A percentile compares a stretch with the other conserved stretches of the same genome.
phyloP scores from a whole-genome alignment of 2,797 vertebrate species.

The Notolepis coatsorum region DNA sequence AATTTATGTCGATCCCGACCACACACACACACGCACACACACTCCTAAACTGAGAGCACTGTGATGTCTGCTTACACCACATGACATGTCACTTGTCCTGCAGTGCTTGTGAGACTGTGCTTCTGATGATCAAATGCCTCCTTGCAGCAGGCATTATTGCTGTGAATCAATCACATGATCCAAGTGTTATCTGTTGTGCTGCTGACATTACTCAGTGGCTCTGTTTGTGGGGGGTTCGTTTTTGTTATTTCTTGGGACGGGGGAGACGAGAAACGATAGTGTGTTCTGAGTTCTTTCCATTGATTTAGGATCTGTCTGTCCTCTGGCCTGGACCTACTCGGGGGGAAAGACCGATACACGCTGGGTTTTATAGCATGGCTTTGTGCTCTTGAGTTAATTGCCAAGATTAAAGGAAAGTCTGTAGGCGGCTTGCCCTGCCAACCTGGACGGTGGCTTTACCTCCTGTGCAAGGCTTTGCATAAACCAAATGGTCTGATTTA shows the following conservation, averaged over 20 bases:
- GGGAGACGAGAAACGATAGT: too few relatives aligned
- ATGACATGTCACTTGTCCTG: neutral
- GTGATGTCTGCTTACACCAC: neutral
- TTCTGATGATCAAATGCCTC: neutral
- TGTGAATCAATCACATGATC: neutral
- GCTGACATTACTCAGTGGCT: too few relatives aligned
- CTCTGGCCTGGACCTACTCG: constrained; percentile 12
- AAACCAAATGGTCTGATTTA: constrained; percentile 55
- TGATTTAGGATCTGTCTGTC: too few relatives aligned
- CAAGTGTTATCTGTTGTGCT: neutral
- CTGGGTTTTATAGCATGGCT: constrained; percentile 3
- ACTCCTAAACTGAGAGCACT: too few relatives aligned
- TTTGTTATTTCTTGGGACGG: too few relatives aligned
- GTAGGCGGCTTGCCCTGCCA: constrained; percentile 10
- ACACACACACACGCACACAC: too few relatives aligned
- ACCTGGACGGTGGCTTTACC: constrained; percentile 42
- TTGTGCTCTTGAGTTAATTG: constrained; percentile 24
- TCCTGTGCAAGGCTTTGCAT: constrained; percentile 43
- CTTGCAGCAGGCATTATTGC: neutral
- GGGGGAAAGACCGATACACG: constrained; percentile 1
- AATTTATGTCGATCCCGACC: neutral
- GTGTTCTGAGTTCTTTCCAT: too few relatives aligned
- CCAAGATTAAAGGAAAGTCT: constrained; percentile 41
- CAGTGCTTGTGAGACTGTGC: neutral
- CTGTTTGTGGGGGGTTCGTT: too few relatives aligned